These are phyloP conservation scores for Leptobrachium ailaonicum DNA, from an alignment of 2,113 vertebrate genomes.

Conservation along the genomic window DNA sequence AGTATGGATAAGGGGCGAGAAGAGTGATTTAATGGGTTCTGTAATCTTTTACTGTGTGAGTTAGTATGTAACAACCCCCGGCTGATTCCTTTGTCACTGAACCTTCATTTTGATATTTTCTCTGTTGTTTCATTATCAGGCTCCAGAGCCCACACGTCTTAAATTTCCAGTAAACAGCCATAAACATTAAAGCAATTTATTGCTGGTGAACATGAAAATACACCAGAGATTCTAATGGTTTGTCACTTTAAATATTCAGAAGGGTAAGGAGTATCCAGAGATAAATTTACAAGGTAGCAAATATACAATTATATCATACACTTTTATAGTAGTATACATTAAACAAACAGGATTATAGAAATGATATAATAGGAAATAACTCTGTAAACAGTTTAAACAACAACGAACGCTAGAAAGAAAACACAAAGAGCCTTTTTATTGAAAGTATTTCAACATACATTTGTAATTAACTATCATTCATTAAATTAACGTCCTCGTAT, in stretches of 20 bases:
- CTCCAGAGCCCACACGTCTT: conserved; percentile 18
- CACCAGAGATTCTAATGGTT: conserved; percentile 28
- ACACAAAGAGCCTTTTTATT: conserved; percentile 1
- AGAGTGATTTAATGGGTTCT: conserved; percentile 19
- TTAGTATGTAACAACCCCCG: conserved; percentile 35
- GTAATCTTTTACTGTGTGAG: conserved; percentile 23
- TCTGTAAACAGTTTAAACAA: conserved; percentile 41
- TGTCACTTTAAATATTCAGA: conserved; percentile 43
- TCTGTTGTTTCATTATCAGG: conserved; percentile 41
- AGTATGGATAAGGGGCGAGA: background rate
- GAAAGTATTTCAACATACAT: background rate
- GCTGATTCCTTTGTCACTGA: conserved; percentile 34
- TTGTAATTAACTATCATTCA: background rate
- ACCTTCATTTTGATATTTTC: conserved; percentile 36
- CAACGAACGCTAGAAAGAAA: conserved; percentile 2
- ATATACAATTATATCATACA: conserved; percentile 44
- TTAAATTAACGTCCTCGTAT: background rate
- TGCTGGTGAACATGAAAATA: conserved; percentile 34
- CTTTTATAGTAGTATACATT: conserved; percentile 40
- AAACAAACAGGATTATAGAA: conserved; percentile 43
- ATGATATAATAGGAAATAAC: conserved; percentile 17
- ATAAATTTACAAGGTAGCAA: conserved; percentile 45
- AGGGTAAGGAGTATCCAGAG: conserved; percentile 30
- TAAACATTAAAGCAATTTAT: conserved; percentile 40
- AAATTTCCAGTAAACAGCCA: conserved; percentile 44